Conservation (phyloP, 2,797 vertebrate species). For the Cryptoblepharus egeriae region DNA sequence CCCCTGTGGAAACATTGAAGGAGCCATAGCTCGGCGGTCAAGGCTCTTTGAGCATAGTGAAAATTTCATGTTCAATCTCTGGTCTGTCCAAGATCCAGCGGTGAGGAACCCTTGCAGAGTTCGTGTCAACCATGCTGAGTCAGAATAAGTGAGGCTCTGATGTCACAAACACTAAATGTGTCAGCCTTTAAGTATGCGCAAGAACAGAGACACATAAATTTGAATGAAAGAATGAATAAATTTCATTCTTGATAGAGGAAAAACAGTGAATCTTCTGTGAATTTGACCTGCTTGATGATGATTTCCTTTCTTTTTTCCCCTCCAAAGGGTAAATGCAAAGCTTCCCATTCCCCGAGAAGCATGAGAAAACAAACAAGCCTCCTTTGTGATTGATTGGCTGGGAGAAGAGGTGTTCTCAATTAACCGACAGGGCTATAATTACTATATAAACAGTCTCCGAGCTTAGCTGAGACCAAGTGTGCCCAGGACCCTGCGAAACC, state of each 20-base stretch:
- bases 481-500: conserved; percentile 52
- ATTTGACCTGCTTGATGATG: conserved; percentile 42
- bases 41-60: no score
- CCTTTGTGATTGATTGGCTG: conserved; percentile 70
- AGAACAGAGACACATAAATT: background rate
- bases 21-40: background rate
- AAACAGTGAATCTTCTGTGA: background rate
- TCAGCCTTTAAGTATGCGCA: background rate
- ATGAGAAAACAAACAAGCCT: conserved; percentile 69
- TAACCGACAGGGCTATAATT: conserved; percentile 70
- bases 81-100: no score
- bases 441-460: conserved; percentile 66
- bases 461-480: conserved; percentile 55
- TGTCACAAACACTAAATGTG: background rate
- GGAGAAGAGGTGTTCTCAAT: conserved; percentile 57
- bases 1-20: background rate
- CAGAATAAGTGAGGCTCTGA: no score
- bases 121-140: no score
- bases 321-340: conserved; percentile 56
- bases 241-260: background rate
- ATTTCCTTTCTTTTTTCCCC: conserved; percentile 35
- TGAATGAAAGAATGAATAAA: background rate
- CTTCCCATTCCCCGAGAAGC: conserved; percentile 58
- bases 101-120: no score
- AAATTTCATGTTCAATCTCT: no score